Conservation (phyloP, 2,113 vertebrate genomes). For the Puffinus mauretanicus region DNA sequence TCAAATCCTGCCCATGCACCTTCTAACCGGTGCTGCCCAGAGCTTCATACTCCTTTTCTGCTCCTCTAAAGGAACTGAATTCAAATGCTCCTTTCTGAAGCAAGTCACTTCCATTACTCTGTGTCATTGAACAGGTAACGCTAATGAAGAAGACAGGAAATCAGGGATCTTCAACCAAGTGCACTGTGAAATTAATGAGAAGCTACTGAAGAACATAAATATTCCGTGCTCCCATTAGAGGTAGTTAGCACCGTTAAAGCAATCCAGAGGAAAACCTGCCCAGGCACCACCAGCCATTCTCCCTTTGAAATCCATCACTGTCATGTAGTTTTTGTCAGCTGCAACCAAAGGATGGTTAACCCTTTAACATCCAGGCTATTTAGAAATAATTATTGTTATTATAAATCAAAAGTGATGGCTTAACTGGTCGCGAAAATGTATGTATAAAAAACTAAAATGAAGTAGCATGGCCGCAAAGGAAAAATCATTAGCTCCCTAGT, state of each 20-base stretch:
- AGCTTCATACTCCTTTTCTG: not conserved
- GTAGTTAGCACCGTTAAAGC: not conserved
- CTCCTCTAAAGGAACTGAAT: not conserved
- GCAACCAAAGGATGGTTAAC: not conserved
- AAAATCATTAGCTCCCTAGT: slow-evolving; percentile 38
- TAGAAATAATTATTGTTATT: not conserved
- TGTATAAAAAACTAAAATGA: not conserved
- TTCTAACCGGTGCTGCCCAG: not conserved
- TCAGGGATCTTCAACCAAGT: not conserved
- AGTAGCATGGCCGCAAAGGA: not conserved
- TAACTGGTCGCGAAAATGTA: not conserved
- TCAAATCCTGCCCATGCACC: not conserved
- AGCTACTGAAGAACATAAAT: not conserved
- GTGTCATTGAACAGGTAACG: not conserved
- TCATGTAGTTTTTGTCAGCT: not conserved
- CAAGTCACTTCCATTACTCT: not conserved
- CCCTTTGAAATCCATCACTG: not conserved
- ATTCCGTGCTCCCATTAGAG: not conserved
- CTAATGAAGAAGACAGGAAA: not conserved
- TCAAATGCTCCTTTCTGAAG: not conserved
- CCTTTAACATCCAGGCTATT: not conserved
- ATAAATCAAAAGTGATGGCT: slow-evolving; percentile 31
- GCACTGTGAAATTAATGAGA: not conserved
- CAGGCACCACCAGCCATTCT: not conserved
- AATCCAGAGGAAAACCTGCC: not conserved